Evolutionary conservation across 1,140 invertebrate genomes (phyloP), one percentile per base, ranked within the genome.

Genomic region (Heliconius melpomene): DNA sequence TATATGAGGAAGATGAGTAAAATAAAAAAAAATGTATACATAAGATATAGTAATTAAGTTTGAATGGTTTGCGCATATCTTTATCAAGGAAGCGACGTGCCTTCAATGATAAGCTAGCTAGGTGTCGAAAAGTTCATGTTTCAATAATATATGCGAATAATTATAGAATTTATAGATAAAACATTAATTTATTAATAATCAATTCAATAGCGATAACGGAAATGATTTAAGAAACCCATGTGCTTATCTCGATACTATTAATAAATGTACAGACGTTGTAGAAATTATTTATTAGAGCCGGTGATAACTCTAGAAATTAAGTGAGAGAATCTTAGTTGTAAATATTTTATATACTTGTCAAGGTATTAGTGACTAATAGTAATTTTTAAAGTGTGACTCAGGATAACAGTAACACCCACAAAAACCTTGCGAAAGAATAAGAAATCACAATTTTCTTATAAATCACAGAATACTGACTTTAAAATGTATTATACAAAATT

Each of bases 31-130:
- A 54, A 13, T 26, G 57, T 81, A 57, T 72, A 74, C 26, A 60
- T 77, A 74, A 36, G 72, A 75, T 70, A 79, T 82, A 46, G 73
- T 71, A 76, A 74, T 79, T 74, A 71, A 50, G 23, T 74, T 74
- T 40, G n/a, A 29, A 38, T 36, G 38, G 50, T 66, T 66, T 9
- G 26, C 23, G 60, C 60, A 74, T 74, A 74, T 74, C 72, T 74
- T 20, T 72, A 72, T 38, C n/a, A 38, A 72, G 71, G 71, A 72
- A 72, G 71, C 71, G 16, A 72, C 36, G 72, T 79, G 77, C 54
- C 70, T 74, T 26, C 26, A 79, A 79, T 79, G 77, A 79, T 79
- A 79, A 74, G 54, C 29, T 8, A 52, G 72, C 72, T 73, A 79
- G 72, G 52, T 60, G 71, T 74, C 77, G 72, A 79, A 74, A 73